A percentile compares a stretch with the other conserved stretches of the same genome.
Conservation (phyloP, 2,113 vertebrate species). For the Nyctereutes procyonoides region DNA sequence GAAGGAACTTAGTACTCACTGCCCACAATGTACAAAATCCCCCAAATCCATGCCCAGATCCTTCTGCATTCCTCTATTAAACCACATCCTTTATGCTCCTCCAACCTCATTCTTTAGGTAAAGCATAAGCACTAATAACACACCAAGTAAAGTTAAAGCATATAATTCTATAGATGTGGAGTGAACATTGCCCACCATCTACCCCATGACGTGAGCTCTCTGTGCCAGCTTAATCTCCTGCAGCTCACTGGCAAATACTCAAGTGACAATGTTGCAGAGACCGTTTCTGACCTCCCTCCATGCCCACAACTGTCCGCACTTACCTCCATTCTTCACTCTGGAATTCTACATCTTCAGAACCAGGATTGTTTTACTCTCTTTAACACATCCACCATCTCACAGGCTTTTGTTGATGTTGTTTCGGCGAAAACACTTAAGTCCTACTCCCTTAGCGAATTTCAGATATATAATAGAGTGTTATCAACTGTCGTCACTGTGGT, state of each 20-base stretch:
- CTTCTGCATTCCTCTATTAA: background rate
- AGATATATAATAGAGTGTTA: background rate
- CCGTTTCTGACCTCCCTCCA: background rate
- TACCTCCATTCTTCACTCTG: background rate
- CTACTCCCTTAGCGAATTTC: background rate
- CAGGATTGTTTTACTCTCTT: background rate
- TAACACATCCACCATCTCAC: background rate
- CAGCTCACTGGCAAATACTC: background rate
- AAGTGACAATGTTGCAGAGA: accelerated
- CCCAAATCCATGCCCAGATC: background rate
- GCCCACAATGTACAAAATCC: background rate
- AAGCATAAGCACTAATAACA: background rate
- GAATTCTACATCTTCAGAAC: background rate
- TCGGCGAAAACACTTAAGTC: background rate
- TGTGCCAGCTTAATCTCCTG: background rate
- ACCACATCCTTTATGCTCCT: background rate
- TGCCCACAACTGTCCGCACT: background rate
- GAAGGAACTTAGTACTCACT: background rate
- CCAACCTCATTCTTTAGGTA: background rate
- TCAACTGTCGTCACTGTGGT: background rate
- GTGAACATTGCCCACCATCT: no score
- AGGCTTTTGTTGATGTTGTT: background rate
- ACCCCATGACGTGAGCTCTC: background rate
- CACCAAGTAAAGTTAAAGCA: no score
- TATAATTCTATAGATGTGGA: background rate